Percentiles rank a stretch among this genome's conserved stretches.
Conservation (phyloP, 2,888 invertebrate species). For the Allophyes oxyacanthae region DNA sequence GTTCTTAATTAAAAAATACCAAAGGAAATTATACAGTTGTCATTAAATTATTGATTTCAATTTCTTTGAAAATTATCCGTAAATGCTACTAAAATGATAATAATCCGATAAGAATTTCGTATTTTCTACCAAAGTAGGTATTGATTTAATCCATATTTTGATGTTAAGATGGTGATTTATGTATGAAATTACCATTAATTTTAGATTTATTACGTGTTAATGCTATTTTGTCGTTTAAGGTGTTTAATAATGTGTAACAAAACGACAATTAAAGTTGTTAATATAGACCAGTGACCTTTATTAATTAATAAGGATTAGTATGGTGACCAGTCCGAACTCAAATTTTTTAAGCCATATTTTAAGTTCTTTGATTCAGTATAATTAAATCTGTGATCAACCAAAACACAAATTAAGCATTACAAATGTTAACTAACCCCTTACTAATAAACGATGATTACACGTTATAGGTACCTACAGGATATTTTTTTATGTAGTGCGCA, state of each 20-base stretch:
- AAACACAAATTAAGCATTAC: too few relatives aligned
- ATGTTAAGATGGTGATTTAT: constrained; percentile 39
- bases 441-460: too few relatives aligned
- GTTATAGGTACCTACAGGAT: too few relatives aligned
- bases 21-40: constrained; percentile 54
- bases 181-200: constrained; percentile 25
- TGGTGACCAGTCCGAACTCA: too few relatives aligned
- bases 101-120: constrained; percentile 13
- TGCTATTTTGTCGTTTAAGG: constrained; percentile 31
- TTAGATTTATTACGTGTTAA: constrained; percentile 43
- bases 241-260: constrained; percentile 1
- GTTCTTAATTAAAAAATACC: constrained; percentile 45
- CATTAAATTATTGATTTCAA: constrained; percentile 51
- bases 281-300: too few relatives aligned
- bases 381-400: too few relatives aligned
- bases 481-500: too few relatives aligned
- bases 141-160: constrained; percentile 44
- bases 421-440: too few relatives aligned
- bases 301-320: too few relatives aligned
- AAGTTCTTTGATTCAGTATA: too few relatives aligned
- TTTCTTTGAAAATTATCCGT: constrained; percentile 35
- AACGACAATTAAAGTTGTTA: not conserved
- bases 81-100: constrained; percentile 27
- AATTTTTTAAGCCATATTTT: too few relatives aligned
- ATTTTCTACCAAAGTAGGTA: constrained; percentile 19